Evolutionary conservation across 2,797 vertebrate genomes (phyloP).

Genomic region (Sebastes baramenuke): DNA sequence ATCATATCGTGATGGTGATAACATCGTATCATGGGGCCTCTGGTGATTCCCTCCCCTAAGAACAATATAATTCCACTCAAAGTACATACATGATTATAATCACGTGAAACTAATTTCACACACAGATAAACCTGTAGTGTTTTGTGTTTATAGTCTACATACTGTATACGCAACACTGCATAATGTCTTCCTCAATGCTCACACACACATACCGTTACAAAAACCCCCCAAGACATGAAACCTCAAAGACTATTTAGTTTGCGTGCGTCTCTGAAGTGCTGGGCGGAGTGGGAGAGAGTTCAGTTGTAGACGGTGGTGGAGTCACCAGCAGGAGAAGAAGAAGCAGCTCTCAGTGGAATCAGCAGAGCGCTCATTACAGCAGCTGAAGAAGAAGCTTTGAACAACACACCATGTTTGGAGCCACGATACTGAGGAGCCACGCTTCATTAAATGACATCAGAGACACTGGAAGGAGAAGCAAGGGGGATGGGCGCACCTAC

Average conservation of each 20-base stretch:
- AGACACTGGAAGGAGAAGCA: neutral
- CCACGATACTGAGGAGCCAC: conserved; percentile 3
- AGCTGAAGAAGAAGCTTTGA: conserved; percentile 40
- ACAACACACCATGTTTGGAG: conserved; percentile 35
- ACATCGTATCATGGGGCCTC: no score
- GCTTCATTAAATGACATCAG: conserved; percentile 56
- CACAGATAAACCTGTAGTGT: neutral
- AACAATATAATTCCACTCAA: neutral
- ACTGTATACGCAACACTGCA: neutral
- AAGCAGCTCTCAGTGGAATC: conserved; percentile 44
- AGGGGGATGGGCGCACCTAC: neutral
- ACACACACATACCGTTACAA: neutral
- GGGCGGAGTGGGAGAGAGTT: conserved; percentile 46
- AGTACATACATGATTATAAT: neutral
- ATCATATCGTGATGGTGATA: no score
- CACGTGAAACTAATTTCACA: neutral
- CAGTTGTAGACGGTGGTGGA: conserved; percentile 32
- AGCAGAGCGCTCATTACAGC: conserved; percentile 57
- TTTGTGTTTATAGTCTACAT: neutral
- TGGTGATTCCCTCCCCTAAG: no score
- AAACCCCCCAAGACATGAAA: conserved; percentile 33
- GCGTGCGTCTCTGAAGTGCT: conserved; percentile 30
- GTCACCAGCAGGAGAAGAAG: conserved; percentile 35
- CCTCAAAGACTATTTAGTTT: conserved; percentile 50
- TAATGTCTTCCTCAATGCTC: neutral